Conservation (phyloP, 2,888 invertebrate species). For the Apocheima hispidaria region DNA sequence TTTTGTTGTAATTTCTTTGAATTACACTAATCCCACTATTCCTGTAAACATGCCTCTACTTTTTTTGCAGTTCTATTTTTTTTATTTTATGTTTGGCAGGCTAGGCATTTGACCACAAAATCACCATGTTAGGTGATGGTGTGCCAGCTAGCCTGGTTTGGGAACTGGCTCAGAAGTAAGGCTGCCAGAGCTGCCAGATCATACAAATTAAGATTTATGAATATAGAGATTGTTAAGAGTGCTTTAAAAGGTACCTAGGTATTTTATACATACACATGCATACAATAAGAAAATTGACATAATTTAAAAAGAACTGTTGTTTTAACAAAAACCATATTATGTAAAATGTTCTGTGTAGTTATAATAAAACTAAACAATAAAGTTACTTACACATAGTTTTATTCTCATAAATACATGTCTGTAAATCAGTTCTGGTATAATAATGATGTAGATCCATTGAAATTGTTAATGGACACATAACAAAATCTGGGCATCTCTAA, state of each 20-base stretch:
- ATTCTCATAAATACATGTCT: slow-evolving; percentile 34
- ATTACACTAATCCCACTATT: too few relatives aligned
- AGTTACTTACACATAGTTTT: slow-evolving; percentile 26
- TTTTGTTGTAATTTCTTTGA: too few relatives aligned
- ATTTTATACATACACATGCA: background rate
- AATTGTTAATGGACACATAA: background rate
- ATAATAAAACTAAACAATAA: slow-evolving; percentile 18
- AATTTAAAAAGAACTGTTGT: background rate
- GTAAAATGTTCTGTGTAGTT: slow-evolving; percentile 4
- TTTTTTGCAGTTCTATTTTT: too few relatives aligned
- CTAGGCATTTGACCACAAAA: too few relatives aligned
- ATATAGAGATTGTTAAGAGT: background rate
- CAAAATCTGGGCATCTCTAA: too few relatives aligned
- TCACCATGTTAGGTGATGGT: too few relatives aligned
- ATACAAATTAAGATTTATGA: background rate
- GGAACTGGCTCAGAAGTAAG: too few relatives aligned
- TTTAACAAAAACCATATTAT: slow-evolving; percentile 1
- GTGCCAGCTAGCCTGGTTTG: too few relatives aligned
- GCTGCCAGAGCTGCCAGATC: too few relatives aligned
- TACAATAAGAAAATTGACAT: background rate
- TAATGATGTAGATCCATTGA: background rate
- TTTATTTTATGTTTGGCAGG: too few relatives aligned
- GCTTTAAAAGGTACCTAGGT: background rate
- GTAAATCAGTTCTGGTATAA: slow-evolving; percentile 36
- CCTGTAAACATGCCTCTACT: too few relatives aligned